Evolutionary conservation across 2,888 invertebrate species (phyloP), one percentile per base, ranked within the genome.

Genomic region (Thera obeliscata): DNA sequence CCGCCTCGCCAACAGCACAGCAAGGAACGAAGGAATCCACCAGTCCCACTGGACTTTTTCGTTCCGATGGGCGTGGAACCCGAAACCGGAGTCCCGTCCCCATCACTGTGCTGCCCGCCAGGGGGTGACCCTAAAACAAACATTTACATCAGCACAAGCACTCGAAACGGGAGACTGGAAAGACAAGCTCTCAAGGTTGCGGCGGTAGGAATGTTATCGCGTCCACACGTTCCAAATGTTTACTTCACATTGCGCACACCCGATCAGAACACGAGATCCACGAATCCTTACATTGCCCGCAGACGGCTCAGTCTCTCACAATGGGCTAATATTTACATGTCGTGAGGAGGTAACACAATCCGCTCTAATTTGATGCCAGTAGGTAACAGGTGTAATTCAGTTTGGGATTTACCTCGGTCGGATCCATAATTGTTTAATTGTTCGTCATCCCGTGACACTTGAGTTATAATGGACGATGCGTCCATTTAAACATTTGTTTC

Each of bases 391-490:
- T 93, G 93, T 92, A 93, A 90, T 90, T 89, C 86, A 83, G 87
- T 89, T 22, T 89, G 86, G 83, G 89, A 87, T 93, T 96, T 96
- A 98, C 98, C 98, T 97, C 98, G 98, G 95, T 98, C 98, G 95
- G 96, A 95, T 94, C 96, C 95, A 95, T 96, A 97, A 95, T 96
- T 97, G 95, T 97, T 97, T 94, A 97, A 95, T 95, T 97, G 97
- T 94, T 98, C 98, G 96, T 98, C 98, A 96, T 98, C 98, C 95
- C 98, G 97, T 95, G 97, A 97, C 96, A 98, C 98, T 96, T 98
- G 98, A 95, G 98, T 98, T 95, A 98, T 98, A 95, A 98, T 98
- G 97, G 98, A 98, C 97, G 98, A 97, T 96, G 97, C 98, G 98
- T 98, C 98, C 98, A 98, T 98, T 94, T 94, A 94, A 92, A 93